Base-by-base conservation (phyloP, 2,888 invertebrate species). In the Drosophila fulvimacula region DNA sequence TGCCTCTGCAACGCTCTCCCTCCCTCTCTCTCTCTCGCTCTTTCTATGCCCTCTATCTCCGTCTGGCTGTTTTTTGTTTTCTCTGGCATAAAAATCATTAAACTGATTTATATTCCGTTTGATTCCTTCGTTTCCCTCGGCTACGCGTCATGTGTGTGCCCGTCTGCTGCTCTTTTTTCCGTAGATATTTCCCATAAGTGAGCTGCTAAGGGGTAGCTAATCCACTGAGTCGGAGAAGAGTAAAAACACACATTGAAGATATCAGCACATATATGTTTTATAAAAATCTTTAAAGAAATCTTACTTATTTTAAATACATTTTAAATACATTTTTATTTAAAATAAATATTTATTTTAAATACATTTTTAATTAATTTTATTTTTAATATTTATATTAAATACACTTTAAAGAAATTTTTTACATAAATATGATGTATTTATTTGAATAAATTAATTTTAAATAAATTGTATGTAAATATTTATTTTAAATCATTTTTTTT, bases 21-120 rank as follows among this genome's bases (percentile, higher is more conserved):
- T 24, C 19, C 6, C 32, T n/a, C n/a, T 9, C 38, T 3, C 34
- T 11, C 42, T 36, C 44, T 17, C 24, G 19, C 21, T 9, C 42
- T 42, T 9, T 27, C 64, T 19, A n/a, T 17, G 17, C 17, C 17
- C 17, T 39, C 41, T 30, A 10, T 53, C 39, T 27, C 53, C 15
- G 53, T 53, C 39, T 53, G 17, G 5, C 41, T 55, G 44, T 34
- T 79, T 68, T 77, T 84, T 75, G 73, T 84, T 84, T 72, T 75
- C 69, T 19, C 71, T 79, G 69, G 82, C 80, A 77, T 77, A 71
- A 77, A 83, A 88, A 89, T 88, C 88, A 89, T 88, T 89, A 83
- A 88, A 88, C 86, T 88, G 88, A 88, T 88, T 88, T 88, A 88
- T 89, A 88, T 88, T 83, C 88, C 78, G 82, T 86, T 89, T 88